Percentiles rank a stretch among this genome's conserved stretches.
These are phyloP conservation scores for Lateolabrax maculatus DNA, from an alignment of 2,797 vertebrate genomes.

Conservation along the genomic window DNA sequence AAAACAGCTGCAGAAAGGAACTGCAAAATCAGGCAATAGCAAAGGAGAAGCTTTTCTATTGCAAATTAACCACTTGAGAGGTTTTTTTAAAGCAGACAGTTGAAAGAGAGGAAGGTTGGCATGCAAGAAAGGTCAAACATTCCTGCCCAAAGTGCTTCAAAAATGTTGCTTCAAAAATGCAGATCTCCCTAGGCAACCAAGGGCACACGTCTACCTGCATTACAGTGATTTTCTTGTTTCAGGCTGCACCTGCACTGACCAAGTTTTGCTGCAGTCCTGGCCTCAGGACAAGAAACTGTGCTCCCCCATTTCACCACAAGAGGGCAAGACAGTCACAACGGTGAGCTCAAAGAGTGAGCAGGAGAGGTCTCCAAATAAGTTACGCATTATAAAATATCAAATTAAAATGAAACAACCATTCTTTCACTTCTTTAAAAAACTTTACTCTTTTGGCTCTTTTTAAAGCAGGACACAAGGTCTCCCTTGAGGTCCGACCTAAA, in stretches of 20 bases:
- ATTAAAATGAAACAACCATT: not conserved
- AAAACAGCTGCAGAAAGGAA: not conserved
- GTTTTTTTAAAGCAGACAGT: not conserved
- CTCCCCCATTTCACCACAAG: slow-evolving; percentile 69
- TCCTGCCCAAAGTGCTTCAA: not conserved
- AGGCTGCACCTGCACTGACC: not conserved
- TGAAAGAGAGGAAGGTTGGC: not conserved
- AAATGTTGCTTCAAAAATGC: not conserved
- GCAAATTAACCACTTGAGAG: not conserved
- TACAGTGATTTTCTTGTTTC: slow-evolving; percentile 2
- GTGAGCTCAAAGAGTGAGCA: not conserved
- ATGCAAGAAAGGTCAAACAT: not conserved
- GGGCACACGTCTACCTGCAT: slow-evolving; percentile 34
- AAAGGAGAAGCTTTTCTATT: not conserved
- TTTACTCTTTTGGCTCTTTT: not conserved
- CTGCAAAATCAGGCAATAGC: not conserved
- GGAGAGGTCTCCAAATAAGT: not conserved
- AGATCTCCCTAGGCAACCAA: not conserved
- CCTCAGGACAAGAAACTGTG: slow-evolving; percentile 8
- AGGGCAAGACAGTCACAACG: slow-evolving; percentile 57
- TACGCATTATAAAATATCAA: not conserved
- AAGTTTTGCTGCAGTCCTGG: slow-evolving; percentile 55
- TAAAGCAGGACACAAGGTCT: not conserved
- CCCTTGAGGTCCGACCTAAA: not conserved
- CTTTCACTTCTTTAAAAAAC: not conserved